These are phyloP conservation scores for Drosophila nigromelanica DNA, from an alignment of 1,140 invertebrate species.

Conservation along the genomic window DNA sequence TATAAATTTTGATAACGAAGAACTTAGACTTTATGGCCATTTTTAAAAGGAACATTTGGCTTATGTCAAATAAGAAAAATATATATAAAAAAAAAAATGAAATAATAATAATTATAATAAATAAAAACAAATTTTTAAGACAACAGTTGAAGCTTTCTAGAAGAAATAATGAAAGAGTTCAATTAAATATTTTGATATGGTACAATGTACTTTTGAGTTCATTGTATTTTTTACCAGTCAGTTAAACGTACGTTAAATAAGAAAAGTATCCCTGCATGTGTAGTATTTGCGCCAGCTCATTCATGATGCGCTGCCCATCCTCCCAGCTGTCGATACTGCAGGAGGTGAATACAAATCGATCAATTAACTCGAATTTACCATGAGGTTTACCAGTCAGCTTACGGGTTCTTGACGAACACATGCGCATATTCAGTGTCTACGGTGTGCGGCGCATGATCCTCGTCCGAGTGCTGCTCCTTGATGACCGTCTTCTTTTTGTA, in stretches of 20 bases:
- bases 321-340: constrained; percentile 81
- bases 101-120: too few relatives aligned
- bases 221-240: background rate
- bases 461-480: constrained; percentile 76
- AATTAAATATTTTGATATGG: too few relatives aligned
- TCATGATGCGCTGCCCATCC: constrained; percentile 82
- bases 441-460: constrained; percentile 83
- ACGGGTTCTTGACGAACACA: constrained; percentile 84
- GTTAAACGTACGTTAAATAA: constrained; percentile 76
- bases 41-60: too few relatives aligned
- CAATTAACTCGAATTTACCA: too few relatives aligned
- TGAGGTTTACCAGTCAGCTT: constrained; percentile 9
- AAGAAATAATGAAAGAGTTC: too few relatives aligned
- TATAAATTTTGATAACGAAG: too few relatives aligned
- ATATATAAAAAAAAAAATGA: too few relatives aligned
- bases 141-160: too few relatives aligned
- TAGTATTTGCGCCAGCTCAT: constrained; percentile 82
- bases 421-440: constrained; percentile 83
- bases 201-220: background rate
- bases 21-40: too few relatives aligned
- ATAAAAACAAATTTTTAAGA: too few relatives aligned
- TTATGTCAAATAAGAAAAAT: background rate
- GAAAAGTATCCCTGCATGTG: constrained; percentile 84
- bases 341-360: too few relatives aligned
- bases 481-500: constrained; percentile 81